Percentiles rank a stretch among this genome's conserved stretches.
These are phyloP conservation scores for Aplochiton taeniatus DNA, from an alignment of 2,797 vertebrate genomes.

Conservation along the genomic window DNA sequence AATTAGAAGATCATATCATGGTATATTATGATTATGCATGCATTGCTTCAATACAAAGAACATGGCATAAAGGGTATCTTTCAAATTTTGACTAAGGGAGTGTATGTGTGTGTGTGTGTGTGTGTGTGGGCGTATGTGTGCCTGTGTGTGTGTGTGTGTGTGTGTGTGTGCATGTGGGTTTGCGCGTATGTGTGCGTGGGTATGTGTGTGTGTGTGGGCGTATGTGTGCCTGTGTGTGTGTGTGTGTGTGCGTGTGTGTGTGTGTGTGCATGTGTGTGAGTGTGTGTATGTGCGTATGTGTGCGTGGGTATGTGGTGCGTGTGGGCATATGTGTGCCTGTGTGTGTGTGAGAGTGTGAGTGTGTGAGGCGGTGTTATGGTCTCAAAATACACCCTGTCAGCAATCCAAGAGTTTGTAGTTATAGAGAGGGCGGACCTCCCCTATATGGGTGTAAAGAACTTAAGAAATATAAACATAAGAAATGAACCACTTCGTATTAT, in stretches of 20 bases:
- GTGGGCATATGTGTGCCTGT: background rate
- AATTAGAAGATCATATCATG: no score
- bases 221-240: background rate
- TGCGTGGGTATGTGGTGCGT: no score
- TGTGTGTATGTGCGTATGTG: background rate
- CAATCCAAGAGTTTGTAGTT: slow-evolving; percentile 56
- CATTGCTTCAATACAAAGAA: no score
- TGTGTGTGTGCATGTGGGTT: background rate
- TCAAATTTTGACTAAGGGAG: slow-evolving; percentile 28
- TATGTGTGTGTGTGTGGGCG: background rate
- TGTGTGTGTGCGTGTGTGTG: background rate
- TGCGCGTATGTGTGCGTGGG: background rate
- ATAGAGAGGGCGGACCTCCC: slow-evolving; percentile 38
- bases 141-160: background rate
- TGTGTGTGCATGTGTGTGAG: background rate
- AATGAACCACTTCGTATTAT: background rate
- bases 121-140: background rate
- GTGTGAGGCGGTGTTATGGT: background rate
- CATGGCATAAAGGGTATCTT: no score
- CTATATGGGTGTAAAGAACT: slow-evolving; percentile 55
- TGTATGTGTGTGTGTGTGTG: background rate
- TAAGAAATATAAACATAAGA: no score
- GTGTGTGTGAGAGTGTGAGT: background rate
- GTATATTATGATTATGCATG: no score
- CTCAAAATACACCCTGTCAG: slow-evolving; percentile 47